Evolutionary conservation across 2,797 vertebrate genomes (phyloP).

Genomic region (Anisognathus igniventris): DNA sequence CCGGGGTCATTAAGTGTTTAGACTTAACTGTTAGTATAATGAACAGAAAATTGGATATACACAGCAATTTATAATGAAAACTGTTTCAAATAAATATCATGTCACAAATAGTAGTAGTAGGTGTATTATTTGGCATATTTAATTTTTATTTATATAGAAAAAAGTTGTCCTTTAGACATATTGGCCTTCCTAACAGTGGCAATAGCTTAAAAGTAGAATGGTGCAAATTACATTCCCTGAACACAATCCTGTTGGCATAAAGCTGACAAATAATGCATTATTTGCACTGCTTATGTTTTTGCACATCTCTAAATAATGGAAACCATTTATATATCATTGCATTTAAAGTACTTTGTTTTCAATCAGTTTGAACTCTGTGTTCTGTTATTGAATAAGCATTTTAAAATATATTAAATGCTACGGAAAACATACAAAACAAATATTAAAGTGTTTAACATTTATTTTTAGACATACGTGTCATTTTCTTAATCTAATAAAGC

Average conservation of each 20-base stretch:
- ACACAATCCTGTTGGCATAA: not conserved
- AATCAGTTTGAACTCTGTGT: not conserved
- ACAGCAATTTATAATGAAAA: not conserved
- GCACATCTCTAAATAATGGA: not conserved
- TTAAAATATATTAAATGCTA: not conserved
- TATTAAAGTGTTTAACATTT: not conserved
- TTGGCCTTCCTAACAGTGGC: not conserved
- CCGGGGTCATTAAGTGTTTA: not conserved
- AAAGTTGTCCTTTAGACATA: not conserved
- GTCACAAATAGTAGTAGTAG: not conserved
- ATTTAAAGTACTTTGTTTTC: not conserved
- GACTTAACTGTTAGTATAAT: not conserved
- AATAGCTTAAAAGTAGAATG: not conserved
- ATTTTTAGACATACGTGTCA: not conserved
- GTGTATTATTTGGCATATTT: not conserved
- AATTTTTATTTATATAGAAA: not conserved
- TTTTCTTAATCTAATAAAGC: not conserved
- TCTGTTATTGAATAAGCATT: not conserved
- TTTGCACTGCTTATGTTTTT: not conserved
- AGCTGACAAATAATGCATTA: not conserved
- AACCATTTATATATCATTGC: not conserved
- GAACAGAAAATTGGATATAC: not conserved
- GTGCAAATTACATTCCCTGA: not conserved
- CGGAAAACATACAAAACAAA: not conserved
- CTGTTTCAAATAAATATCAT: not conserved